These are phyloP conservation scores for Caranx melampygus DNA, from an alignment of 2,113 vertebrate species.

Conservation along the genomic window DNA sequence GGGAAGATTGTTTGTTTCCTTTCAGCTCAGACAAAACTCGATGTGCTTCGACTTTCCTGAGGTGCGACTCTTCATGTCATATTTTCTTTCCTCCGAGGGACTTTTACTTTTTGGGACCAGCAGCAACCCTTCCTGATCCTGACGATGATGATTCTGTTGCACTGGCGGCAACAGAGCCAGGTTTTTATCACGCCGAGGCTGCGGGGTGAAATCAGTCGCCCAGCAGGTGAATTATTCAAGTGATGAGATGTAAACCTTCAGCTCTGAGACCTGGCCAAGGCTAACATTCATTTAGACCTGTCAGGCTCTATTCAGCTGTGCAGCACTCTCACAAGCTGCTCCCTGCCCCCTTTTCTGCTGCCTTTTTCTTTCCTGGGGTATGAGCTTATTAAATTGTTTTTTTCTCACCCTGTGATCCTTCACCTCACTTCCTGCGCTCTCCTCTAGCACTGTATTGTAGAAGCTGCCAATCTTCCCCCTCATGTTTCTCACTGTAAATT, in stretches of 20 bases:
- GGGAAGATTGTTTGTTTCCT: conserved; percentile 4
- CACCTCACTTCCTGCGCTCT: conserved; percentile 7
- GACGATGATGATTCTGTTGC: conserved; percentile 35
- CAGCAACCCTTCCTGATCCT: neutral
- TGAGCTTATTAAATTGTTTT: conserved; percentile 65
- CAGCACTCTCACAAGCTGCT: conserved; percentile 53
- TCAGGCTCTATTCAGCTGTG: conserved; percentile 62
- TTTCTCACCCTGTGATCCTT: conserved; percentile 60
- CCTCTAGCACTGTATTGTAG: conserved; percentile 25
- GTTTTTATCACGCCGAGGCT: conserved; percentile 36
- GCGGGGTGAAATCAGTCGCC: conserved; percentile 47
- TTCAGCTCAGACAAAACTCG: neutral
- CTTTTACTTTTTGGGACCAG: conserved; percentile 41
- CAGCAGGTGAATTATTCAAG: conserved; percentile 76
- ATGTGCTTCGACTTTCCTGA: conserved; percentile 1
- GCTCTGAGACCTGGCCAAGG: conserved; percentile 66
- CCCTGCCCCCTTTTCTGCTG: conserved; percentile 24
- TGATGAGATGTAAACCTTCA: conserved; percentile 78
- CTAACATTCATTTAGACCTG: conserved; percentile 77
- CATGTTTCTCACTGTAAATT: conserved; percentile 35
- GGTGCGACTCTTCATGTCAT: neutral
- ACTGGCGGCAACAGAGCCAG: conserved; percentile 18
- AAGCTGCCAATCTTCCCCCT: conserved; percentile 18
- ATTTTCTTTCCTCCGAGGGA: conserved; percentile 16
- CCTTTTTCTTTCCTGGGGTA: conserved; percentile 23